These are phyloP conservation scores for Myotis brandtii DNA, from an alignment of 2,113 vertebrate species.

Conservation along the genomic window DNA sequence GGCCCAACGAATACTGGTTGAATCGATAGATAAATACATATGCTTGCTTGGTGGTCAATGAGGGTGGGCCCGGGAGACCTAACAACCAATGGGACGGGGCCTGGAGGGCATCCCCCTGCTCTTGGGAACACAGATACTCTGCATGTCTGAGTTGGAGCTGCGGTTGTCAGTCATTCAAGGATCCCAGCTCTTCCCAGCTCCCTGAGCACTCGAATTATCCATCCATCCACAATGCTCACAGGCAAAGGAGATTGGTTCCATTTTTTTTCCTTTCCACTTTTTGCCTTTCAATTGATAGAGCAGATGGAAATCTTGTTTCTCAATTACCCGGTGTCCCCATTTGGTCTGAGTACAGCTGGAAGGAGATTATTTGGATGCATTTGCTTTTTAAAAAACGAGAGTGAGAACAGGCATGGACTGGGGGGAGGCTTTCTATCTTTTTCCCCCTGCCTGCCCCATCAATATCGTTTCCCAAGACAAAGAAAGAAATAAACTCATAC, in stretches of 20 bases:
- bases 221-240: not conserved
- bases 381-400: conserved; percentile 68
- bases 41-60: not conserved
- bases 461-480: conserved; percentile 27
- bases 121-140: not conserved
- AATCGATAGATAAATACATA: not conserved
- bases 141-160: not conserved
- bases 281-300: conserved; percentile 64
- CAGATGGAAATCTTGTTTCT: conserved; percentile 79
- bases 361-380: conserved; percentile 68
- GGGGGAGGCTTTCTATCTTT: conserved; percentile 38
- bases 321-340: conserved; percentile 69
- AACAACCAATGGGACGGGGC: not conserved
- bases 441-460: not conserved
- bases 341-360: conserved; percentile 77
- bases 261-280: conserved; percentile 10
- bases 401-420: conserved; percentile 21
- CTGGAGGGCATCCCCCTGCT: not conserved
- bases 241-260: not conserved
- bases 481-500: conserved; percentile 70
- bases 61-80: fast-evolving
- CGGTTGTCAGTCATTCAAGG: not conserved
- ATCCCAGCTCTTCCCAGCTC: not conserved
- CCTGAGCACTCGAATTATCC: not conserved
- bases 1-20: not conserved